Base-by-base conservation (phyloP, 2,888 invertebrate species). In the Clunio marinus region DNA sequence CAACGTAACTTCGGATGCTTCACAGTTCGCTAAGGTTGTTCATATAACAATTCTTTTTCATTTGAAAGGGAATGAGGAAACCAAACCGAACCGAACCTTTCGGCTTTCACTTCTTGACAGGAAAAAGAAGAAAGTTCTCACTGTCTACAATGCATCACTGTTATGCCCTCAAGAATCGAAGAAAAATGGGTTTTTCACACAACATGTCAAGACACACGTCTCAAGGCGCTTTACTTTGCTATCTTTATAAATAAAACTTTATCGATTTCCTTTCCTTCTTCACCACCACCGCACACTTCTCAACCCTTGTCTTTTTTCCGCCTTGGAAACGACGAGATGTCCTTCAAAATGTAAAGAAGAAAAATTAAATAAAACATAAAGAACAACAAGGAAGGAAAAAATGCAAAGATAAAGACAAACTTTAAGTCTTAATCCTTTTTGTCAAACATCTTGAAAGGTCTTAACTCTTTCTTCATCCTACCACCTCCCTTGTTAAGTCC, bases 361-460 rank as follows among this genome's bases (percentile, higher is more conserved):
- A n/a, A 41, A 41, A 41, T 5, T 2, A 41, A 41, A 8, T 7
- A 45, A 15, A 15, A 45, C 17, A 45, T 3, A 51, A 5, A 20
- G 51, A 51, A 22, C 17, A 51, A 51, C 17, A 20, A 8, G 51
- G 7, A n/a, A 15, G 35, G n/a, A 1, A 13, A 4, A 35, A 35
- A 35, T 13, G 35, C n/a, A 35, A 45, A 45, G 17, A 17, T 20
- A 13, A 13, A 55, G 22, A 24, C 4, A 22, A 55, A 55, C 24
- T 55, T 55, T 22, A 13, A 13, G 51, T 55, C 51, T 55, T 55
- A 55, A 55, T 55, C 51, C 24, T 20, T 24, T 20, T 55, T 55
- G 51, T 55, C 51, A 55, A 24, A 55, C 24, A 41, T 41, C 41
- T 41, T 41, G 41, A 41, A 41, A 41, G 41, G 41, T 41, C 15